These are phyloP conservation scores for Protophormia terraenovae DNA, from an alignment of 2,888 invertebrate genomes.

Conservation along the genomic window DNA sequence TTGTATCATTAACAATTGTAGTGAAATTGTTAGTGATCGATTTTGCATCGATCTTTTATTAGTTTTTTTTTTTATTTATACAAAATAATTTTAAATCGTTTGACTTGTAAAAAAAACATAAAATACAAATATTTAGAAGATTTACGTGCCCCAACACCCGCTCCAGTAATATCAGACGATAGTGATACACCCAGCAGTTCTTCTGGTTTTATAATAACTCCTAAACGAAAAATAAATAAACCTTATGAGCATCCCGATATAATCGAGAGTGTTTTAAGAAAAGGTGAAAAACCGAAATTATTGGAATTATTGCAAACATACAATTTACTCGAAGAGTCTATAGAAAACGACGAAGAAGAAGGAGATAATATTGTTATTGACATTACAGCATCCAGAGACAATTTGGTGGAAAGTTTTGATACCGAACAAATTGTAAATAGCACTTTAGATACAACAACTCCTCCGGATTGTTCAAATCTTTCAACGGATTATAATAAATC, in stretches of 20 bases:
- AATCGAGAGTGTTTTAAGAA: slow-evolving; percentile 48
- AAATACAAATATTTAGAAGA: slow-evolving; percentile 68
- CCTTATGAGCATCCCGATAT: slow-evolving; percentile 51
- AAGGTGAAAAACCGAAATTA: slow-evolving; percentile 57
- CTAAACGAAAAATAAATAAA: slow-evolving; percentile 3
- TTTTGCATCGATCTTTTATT: slow-evolving; percentile 45
- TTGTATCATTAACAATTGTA: slow-evolving; percentile 52
- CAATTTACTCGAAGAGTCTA: slow-evolving; percentile 37
- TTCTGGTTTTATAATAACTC: neutral
- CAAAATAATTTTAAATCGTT: slow-evolving; percentile 15
- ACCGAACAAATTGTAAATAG: neutral
- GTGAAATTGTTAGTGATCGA: slow-evolving; percentile 22
- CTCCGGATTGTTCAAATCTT: neutral
- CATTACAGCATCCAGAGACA: slow-evolving; percentile 46
- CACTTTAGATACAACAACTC: neutral
- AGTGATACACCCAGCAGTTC: slow-evolving; percentile 28
- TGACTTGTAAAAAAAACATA: slow-evolving; percentile 55
- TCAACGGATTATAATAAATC: neutral
- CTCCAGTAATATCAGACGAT: slow-evolving; percentile 70
- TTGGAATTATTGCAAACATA: slow-evolving; percentile 38
- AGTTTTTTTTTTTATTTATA: slow-evolving; percentile 22
- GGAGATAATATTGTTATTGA: slow-evolving; percentile 47
- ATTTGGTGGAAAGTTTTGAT: slow-evolving; percentile 21
- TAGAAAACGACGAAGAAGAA: slow-evolving; percentile 20
- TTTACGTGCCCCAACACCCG: slow-evolving; percentile 68